Evolutionary conservation across 2,113 vertebrate species (phyloP), one percentile per base, ranked within the genome.

Genomic region (Mellivora capensis): DNA sequence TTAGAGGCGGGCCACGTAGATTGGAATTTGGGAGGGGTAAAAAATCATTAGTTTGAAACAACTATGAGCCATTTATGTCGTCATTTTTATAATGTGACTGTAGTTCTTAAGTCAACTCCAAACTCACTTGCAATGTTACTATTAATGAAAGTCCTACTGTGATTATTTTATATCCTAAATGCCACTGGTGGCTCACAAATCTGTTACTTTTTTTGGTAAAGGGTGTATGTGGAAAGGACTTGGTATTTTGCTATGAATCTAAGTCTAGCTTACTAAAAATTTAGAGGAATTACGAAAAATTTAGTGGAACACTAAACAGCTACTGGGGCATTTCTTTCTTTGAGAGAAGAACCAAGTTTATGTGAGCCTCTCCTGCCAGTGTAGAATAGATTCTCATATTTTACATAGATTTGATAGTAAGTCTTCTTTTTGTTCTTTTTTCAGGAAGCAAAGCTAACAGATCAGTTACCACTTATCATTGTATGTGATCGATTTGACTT

Each of bases 401-500:
- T 84, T 92, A 67, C 23, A 23, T 94, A 81, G 44, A 67, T 86
- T 67, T 83, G 13, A 49, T 84, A 82, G 20, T 91, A 71, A 93
- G 20, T 2, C 23, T 90, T 59, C 3, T 34, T 72, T 94, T 72
- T 76, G 12, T 96, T 98, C 71, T 98, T 72, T 90, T 93, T 87
- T 88, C 98, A 99, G 99, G 99, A 99, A 99, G 99, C 99, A 14
- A 99, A 99, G 98, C 99, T 99, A 97, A 99, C 99, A 37, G 99
- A 99, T 98, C 99, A 99, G 98, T 98, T 99, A 97, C 99, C 99
- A 0, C 99, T 99, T 98, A 99, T 99, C 98, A 99, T 99, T 18
- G 99, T 99, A 34, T 99, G 99, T 34, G 99, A 99, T 97, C 99
- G 99, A 69, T 99, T 99, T 96, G 99, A 99, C 98, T 99, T 99